These are phyloP conservation scores for Aphelenchoides besseyi DNA, from an alignment of 1,140 invertebrate genomes.

Conservation along the genomic window DNA sequence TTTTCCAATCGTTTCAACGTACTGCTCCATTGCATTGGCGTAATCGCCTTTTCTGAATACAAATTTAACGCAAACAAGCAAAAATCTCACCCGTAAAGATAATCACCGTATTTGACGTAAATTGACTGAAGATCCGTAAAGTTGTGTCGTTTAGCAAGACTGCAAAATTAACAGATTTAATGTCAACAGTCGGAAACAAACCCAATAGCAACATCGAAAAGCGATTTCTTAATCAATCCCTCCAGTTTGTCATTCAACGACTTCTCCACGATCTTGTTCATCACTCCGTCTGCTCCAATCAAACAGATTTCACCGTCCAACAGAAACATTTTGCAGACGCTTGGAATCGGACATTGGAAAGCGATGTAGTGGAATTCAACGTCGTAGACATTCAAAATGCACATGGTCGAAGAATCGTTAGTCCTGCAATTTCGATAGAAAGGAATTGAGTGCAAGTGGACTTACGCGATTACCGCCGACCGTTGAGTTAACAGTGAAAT, in stretches of 20 bases:
- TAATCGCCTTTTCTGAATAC: constrained; percentile 60
- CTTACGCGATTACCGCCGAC: constrained; percentile 42
- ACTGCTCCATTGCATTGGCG: constrained; percentile 56
- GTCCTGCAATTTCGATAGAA: constrained; percentile 27
- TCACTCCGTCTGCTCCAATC: constrained; percentile 40
- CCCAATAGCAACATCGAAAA: constrained; percentile 57
- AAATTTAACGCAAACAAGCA: constrained; percentile 25
- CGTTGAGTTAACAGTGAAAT: constrained; percentile 52
- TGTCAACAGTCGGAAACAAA: constrained; percentile 2
- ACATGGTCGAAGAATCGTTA: constrained; percentile 37
- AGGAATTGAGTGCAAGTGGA: constrained; percentile 14
- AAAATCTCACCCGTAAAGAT: constrained; percentile 51
- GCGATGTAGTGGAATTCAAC: constrained; percentile 54
- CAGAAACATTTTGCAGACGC: constrained; percentile 42
- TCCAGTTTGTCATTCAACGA: constrained; percentile 53
- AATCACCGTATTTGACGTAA: constrained; percentile 58
- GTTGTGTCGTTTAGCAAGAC: constrained; percentile 50
- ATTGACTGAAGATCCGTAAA: constrained; percentile 42
- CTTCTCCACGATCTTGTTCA: constrained; percentile 52
- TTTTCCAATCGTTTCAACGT: constrained; percentile 57
- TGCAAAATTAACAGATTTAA: constrained; percentile 27
- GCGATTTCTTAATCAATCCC: constrained; percentile 52
- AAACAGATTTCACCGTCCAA: constrained; percentile 40
- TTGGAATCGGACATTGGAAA: constrained; percentile 52
- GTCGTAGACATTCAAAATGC: constrained; percentile 55